Evolutionary conservation across 2,797 vertebrate genomes (phyloP), one percentile per base, ranked within the genome.

Genomic region (Trichosurus vulpecula): DNA sequence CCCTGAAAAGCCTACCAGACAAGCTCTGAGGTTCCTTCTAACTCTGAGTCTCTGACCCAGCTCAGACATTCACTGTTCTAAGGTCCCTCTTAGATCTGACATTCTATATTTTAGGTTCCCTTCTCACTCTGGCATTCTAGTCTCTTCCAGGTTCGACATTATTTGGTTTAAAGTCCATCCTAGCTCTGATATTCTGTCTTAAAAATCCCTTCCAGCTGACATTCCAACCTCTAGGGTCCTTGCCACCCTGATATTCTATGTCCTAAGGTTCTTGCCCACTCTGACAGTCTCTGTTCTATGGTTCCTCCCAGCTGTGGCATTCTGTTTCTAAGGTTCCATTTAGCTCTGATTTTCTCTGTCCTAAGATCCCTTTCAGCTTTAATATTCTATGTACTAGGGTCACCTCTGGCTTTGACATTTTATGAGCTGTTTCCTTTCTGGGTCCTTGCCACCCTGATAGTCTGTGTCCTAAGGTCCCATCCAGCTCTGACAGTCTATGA

Each of bases 1-100:
- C 53, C 22, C 92, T 81, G 29, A 74, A 81, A 96, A 94, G 93
- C 94, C 29, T 54, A 91, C 54, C 53, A 93, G 94, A 94, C 53
- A 52, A 52, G 19, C 27, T 94, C 53, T 47, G 90, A 91, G 47
- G 0, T 74, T n/a, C 19, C n/a, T 74, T 41, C n/a, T n/a, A n/a
- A 74, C 61, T 66, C n/a, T n/a, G n/a, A n/a, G n/a, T n/a, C n/a
- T n/a, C n/a, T n/a, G n/a, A n/a, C n/a, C n/a, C 30, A 81, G 41
- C 74, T 81, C 74, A 47, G 9, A 2, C 19, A 47, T 47, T 81
- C 22, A 25, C 22, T 81, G 74, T 81, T 81, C 41, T 81, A 19
- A 81, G 22, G 41, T 81, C 8, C 74, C 74, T 81, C n/a, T 81
- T 81, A 25, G 0, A 22, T 8, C 19, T 81, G 74, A 81, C 19